Conservation (phyloP, 1,140 invertebrate genomes). For the Mactra quadrangularis region DNA sequence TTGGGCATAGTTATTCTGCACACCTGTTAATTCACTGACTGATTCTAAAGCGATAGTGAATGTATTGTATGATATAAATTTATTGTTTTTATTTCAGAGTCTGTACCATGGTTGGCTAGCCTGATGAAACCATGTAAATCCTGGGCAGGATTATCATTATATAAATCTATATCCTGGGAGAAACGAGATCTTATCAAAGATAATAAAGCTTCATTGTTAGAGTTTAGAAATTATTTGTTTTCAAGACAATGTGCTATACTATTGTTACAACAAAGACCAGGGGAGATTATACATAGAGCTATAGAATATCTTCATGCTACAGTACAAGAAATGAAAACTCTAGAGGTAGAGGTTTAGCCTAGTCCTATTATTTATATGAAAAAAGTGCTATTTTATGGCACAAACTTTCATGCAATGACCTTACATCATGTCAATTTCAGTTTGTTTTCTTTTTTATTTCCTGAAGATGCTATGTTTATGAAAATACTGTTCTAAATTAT, state of each 20-base stretch:
- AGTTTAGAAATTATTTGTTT: slow-evolving; percentile 97
- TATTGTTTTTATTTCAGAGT: slow-evolving; percentile 76
- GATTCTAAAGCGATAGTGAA: too few relatives aligned
- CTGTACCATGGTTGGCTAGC: slow-evolving; percentile 89
- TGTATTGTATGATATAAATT: too few relatives aligned
- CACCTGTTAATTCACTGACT: too few relatives aligned
- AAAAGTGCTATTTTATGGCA: too few relatives aligned
- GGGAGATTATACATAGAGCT: slow-evolving; percentile 93
- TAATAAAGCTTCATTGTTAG: slow-evolving; percentile 90
- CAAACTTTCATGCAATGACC: too few relatives aligned
- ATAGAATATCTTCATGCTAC: slow-evolving; percentile 94
- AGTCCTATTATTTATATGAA: too few relatives aligned
- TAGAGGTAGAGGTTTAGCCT: slow-evolving; percentile 87
- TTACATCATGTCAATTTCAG: too few relatives aligned
- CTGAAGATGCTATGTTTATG: too few relatives aligned
- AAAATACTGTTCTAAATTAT: too few relatives aligned
- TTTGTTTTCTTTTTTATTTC: too few relatives aligned
- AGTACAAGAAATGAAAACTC: slow-evolving; percentile 89
- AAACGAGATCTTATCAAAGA: slow-evolving; percentile 89
- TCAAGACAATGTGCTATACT: slow-evolving; percentile 95
- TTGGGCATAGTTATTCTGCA: too few relatives aligned
- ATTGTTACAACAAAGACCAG: slow-evolving; percentile 90
- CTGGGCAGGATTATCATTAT: slow-evolving; percentile 93
- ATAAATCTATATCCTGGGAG: slow-evolving; percentile 87
- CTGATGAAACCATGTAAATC: slow-evolving; percentile 91